Evolutionary conservation across 2,888 invertebrate species (phyloP), one percentile per base, ranked within the genome.

Genomic region (Pachymerium ferrugineum): DNA sequence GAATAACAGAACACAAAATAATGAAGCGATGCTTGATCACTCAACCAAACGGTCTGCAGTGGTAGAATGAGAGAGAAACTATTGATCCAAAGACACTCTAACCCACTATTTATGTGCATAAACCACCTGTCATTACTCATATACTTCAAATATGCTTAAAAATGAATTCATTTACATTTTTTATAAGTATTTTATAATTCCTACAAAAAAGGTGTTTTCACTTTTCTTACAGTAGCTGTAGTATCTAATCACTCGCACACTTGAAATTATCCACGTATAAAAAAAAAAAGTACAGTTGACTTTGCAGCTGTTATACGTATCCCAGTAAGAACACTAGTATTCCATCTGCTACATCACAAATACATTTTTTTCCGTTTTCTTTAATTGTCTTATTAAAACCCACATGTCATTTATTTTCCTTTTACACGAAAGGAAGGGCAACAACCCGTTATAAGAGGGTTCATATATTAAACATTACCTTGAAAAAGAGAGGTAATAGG

Each of bases 321-420:
- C 25, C 54, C 22, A 54, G 54, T 22, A 54, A 54, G 54, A 12
- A 14, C 28, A 54, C 25, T 54, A 54, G 28, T 54, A 54, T 25
- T 54, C 54, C 54, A 54, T 54, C 54, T 54, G 54, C 54, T 54
- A 54, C 54, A 54, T 54, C 22, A 25, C 54, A 54, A 54, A 54
- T 38, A 38, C 28, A 5, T 25, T 25, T 54, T 54, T 54, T 54
- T 54, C 22, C 54, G 1, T 54, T 54, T 54, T 54, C 54, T 54
- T 47, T 47, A 47, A 47, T 22, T 47, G 47, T 47, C 19, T 54
- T 54, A 54, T 54, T 54, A 54, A 54, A 54, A 22, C 10, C 54
- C 54, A 54, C 25, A 54, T 54, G 54, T 22, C 54, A 54, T 14
- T 25, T 54, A n/a, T n/a, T 25, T 54, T 54, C 54, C 22, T 54